A percentile compares a stretch with the other conserved stretches of the same genome.
phyloP scores from a whole-genome alignment of 2,113 vertebrate species.

The Nibea albiflora region DNA sequence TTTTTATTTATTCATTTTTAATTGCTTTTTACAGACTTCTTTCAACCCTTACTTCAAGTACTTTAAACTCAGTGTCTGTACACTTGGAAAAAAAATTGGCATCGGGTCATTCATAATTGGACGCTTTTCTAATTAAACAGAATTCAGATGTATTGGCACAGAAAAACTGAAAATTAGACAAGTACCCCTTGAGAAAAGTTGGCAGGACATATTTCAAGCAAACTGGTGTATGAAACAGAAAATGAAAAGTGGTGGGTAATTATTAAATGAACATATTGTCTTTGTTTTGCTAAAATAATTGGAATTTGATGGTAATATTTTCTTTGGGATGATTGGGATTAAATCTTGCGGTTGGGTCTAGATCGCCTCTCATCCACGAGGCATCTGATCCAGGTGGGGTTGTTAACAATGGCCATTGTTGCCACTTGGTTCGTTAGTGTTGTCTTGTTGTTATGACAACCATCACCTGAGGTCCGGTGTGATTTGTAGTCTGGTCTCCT shows the following conservation, averaged over 20 bases:
- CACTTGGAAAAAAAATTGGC: not conserved
- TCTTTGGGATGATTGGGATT: too few relatives aligned
- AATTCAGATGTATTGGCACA: not conserved
- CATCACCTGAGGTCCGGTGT: too few relatives aligned
- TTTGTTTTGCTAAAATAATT: too few relatives aligned
- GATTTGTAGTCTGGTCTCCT: too few relatives aligned
- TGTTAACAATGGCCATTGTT: too few relatives aligned
- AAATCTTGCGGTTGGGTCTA: too few relatives aligned
- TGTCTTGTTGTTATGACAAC: too few relatives aligned
- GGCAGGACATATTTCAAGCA: not conserved
- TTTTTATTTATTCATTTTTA: not conserved
- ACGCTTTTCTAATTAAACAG: not conserved
- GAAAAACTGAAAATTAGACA: not conserved
- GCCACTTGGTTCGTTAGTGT: too few relatives aligned
- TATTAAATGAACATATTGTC: not conserved
- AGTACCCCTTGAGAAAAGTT: too few relatives aligned
- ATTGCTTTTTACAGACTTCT: not conserved
- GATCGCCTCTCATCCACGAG: too few relatives aligned
- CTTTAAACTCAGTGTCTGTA: not conserved
- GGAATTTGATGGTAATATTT: too few relatives aligned
- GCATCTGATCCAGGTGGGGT: too few relatives aligned
- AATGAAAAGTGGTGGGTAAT: not conserved
- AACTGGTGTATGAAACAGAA: not conserved
- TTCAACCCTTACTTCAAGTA: not conserved
- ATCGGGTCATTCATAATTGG: not conserved